A percentile compares a stretch with the other conserved stretches of the same genome.
phyloP scores from a whole-genome alignment of 2,888 invertebrate species.

The Boloria selene region DNA sequence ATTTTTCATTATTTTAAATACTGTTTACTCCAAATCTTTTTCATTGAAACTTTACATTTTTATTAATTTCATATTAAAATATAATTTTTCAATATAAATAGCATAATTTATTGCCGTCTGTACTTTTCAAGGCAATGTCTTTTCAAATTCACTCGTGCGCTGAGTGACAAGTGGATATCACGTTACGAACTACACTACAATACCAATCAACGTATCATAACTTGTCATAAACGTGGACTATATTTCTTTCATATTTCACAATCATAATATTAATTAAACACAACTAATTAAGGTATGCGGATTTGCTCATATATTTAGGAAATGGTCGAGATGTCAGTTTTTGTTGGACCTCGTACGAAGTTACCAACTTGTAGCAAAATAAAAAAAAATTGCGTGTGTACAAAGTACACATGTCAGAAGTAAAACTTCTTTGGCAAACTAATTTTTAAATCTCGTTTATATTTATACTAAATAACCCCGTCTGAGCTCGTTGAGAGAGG shows the following conservation, averaged over 20 bases:
- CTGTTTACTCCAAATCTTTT: no score
- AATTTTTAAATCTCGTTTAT: no score
- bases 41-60: no score
- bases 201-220: conserved; percentile 38
- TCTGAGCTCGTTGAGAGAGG: no score
- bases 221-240: conserved; percentile 30
- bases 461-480: no score
- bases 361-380: no score
- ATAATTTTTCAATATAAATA: neutral
- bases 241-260: conserved; percentile 27
- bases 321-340: neutral
- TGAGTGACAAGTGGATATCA: conserved; percentile 39
- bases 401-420: no score
- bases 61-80: neutral
- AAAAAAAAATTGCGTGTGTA: no score
- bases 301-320: neutral
- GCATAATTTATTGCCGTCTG: conserved; percentile 37
- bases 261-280: conserved; percentile 13
- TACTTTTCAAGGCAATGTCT: conserved; percentile 52
- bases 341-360: no score
- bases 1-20: no score
- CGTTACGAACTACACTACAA: conserved; percentile 38
- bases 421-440: no score
- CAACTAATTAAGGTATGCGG: neutral
- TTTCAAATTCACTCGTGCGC: conserved; percentile 49